Base-by-base conservation (phyloP, 2,113 vertebrate genomes). In the Rhinolophus sinicus region DNA sequence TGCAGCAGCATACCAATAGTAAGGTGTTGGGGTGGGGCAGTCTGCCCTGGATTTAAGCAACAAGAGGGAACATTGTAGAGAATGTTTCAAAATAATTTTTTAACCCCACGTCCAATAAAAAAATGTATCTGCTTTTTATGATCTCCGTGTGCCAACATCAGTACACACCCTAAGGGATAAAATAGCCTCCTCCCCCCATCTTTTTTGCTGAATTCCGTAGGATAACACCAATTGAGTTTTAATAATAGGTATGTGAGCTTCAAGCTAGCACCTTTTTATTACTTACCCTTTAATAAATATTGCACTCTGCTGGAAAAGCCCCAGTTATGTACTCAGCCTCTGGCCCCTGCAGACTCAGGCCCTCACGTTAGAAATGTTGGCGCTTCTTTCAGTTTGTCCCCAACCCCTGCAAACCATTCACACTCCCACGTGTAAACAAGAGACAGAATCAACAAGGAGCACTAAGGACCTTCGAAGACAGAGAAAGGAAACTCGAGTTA, bases 261-360 rank as follows among this genome's bases (percentile, higher is more conserved):
- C 62, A 15, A 12, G 30, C 30, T 35, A 64, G 6, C 28, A 30
- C 2, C 0, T 54, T 86, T 75, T 58, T 22, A 87, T 56, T n/a
- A 11, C 47, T 19, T 44, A 8, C 7, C 30, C 33, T 87, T 52
- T 70, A 56, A 22, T 28, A 62, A 77, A 70, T 11, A 38, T 7
- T 18, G 24, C 40, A 6, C 33, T 82, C 52, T 72, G 0, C n/a
- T 10, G 28, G 69, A 62, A 38, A 50, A 33, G 11, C 80, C 50
- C 35, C 40, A 24, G 58, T 44, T 33, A 21, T 0, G 6, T 3
- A 52, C 4, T 60, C 38, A 12, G 38, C n/a, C n/a, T 44, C 75
- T n/a, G n/a, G 69, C 30, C 21, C 52, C 44, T 0, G 0, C 52
- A 24, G 28, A 16, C 15, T 19, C n/a, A 0, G 28, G 3, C 13